Base-by-base conservation (phyloP, 2,888 invertebrate species). In the Rotaria socialis region DNA sequence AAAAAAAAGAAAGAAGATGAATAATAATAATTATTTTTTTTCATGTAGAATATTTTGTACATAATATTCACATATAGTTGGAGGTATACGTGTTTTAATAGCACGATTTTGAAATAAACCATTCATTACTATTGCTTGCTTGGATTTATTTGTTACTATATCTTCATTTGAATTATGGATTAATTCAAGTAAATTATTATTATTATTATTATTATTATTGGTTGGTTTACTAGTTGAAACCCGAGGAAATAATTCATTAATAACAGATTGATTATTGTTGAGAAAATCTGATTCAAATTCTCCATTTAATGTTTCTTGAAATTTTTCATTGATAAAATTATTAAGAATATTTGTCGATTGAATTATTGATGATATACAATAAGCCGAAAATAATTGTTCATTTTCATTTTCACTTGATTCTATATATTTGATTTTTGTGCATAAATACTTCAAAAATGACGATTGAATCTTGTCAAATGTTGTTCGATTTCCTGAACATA, bases 41-140 rank as follows among this genome's bases (percentile, higher is more conserved):
- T 75, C 75, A 43, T 43, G 43, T 75, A 43, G 10, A 75, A 75
- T 24, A 75, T 75, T 41, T 75, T 75, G 41, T 75, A 24, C 24
- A 43, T 75, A 75, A 75, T 75, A 75, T 75, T 75, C 75, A 75
- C 43, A 75, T 7, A 75, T 75, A 1, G 47, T 24, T 75, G 75
- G 75, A 24, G 19, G 24, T 75, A 24, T 19, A 11, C 16, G 24
- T 75, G 75, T 75, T 67, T 67, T 67, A 16, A 67, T 67, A 27
- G 67, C 67, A 2, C 35, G 10, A 67, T 16, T 67, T 43, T 75
- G 5, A 41, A 75, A 75, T 47, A 75, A 43, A 75, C 43, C 75
- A 8, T 41, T 24, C 75, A 75, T 75, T 4, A 75, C 10, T 22
- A 24, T 75, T 22, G 19, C 10, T 41, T 43, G 75, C 47, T 75